These are phyloP conservation scores for Pristiophorus japonicus DNA, from an alignment of 2,113 vertebrate species.

Conservation along the genomic window DNA sequence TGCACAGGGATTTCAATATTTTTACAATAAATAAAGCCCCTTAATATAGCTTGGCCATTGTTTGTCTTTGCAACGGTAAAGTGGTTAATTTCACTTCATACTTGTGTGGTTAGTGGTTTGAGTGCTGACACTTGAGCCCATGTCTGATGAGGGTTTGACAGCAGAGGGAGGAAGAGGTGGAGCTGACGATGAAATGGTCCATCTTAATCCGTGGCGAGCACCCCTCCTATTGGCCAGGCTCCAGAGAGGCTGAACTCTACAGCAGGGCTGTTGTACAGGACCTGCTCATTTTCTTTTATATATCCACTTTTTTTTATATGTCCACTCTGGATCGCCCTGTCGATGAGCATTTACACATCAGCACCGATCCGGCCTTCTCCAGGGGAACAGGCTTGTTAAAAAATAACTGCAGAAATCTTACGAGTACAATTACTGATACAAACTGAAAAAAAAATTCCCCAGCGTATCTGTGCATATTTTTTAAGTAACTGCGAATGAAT, in stretches of 20 bases:
- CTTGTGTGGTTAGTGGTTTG: background rate
- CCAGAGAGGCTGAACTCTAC: background rate
- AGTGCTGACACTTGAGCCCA: background rate
- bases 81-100: background rate
- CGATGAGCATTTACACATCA: background rate
- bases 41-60: background rate
- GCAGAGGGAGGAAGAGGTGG: background rate
- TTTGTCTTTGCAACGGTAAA: background rate
- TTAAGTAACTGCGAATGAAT: background rate
- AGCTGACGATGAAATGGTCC: background rate
- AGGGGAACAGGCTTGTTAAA: background rate
- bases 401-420: background rate
- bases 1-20: background rate
- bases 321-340: background rate
- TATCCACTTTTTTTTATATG: background rate
- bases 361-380: background rate
- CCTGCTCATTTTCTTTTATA: background rate
- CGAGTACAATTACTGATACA: background rate
- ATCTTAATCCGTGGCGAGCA: background rate
- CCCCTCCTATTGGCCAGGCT: background rate
- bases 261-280: background rate
- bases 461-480: background rate
- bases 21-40: background rate
- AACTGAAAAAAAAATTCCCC: background rate
- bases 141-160: background rate